Evolutionary conservation across 2,797 vertebrate genomes (phyloP), one percentile per base, ranked within the genome.

Genomic region (Gobio occitaniae): DNA sequence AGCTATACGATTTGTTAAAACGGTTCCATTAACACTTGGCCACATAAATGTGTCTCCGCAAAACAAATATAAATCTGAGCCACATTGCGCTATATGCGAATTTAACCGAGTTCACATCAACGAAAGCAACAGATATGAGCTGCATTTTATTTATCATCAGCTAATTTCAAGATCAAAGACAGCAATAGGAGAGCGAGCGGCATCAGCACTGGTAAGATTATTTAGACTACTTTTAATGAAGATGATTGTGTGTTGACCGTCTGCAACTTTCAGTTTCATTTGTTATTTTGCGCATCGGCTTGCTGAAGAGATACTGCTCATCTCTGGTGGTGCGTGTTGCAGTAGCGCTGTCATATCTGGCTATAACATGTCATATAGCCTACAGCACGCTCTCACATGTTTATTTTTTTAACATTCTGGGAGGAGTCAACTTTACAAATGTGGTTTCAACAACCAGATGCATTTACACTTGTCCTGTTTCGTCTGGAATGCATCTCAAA

Each of bases 141-240:
- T 63, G 61, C 61, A 63, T 63, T 63, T 63, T 63, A 63, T 63
- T 63, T 63, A 63, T 63, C 61, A 63, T 63, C 61, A 63, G 61
- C 61, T 63, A 63, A 63, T 63, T 63, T 63, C 61, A 63, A 63
- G 25, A 63, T 2, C 25, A 63, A 29, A 63, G 61, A 63, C 61
- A 63, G 61, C 61, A 29, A 63, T 63, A 63, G 61, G 25, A 63
- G 61, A 63, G 61, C 29, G 12, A 29, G 61, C 61, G 11, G 61
- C 12, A 29, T 63, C 61, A 63, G 25, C 25, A 63, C 61, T 29
- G 61, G 61, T 63, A 65, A 65, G 61, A 65, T 63, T 1, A 65
- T 32, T 65, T 29, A 65, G 61, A 65, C 25, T 65, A 65, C 61
- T 65, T 65, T 29, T 29, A 63, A 63, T 63, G 25, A 65, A 29